Conservation (phyloP, 2,888 invertebrate genomes). For the Orthosia gracilis region DNA sequence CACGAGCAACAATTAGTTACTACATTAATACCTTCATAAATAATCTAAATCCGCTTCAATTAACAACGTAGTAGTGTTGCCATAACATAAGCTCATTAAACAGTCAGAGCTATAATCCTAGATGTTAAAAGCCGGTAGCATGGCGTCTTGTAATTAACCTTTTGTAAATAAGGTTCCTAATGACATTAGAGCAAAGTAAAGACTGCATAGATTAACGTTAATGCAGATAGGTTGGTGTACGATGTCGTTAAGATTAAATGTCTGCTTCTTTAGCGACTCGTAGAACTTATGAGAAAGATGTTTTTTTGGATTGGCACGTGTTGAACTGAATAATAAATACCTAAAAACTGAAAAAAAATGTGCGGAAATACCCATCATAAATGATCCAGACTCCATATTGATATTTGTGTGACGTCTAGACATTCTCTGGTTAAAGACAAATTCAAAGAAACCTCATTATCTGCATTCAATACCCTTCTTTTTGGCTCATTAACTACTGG, state of each 20-base stretch:
- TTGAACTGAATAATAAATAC: neutral
- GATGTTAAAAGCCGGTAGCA: constrained; percentile 69
- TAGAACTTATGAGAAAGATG: neutral
- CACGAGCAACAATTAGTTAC: neutral
- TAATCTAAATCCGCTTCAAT: constrained; percentile 55
- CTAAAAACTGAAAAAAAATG: neutral
- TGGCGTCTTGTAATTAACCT: constrained; percentile 72
- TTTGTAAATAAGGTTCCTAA: constrained; percentile 71
- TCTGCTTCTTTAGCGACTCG: constrained; percentile 2
- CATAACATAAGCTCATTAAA: constrained; percentile 65
- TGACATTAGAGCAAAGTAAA: constrained; percentile 68
- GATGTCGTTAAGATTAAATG: constrained; percentile 36
- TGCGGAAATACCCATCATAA: neutral
- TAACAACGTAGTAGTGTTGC: constrained; percentile 47
- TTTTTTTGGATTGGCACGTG: neutral
- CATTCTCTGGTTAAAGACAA: neutral
- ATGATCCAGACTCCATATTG: neutral
- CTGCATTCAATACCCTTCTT: too few relatives aligned
- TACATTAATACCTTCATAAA: constrained; percentile 5
- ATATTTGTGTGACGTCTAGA: neutral
- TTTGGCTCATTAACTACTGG: too few relatives aligned
- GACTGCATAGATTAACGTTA: constrained; percentile 62
- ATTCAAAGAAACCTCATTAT: neutral
- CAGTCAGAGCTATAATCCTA: constrained; percentile 66
- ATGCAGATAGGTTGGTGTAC: constrained; percentile 45